A percentile compares a stretch with the other conserved stretches of the same genome.
phyloP scores from a whole-genome alignment of 2,888 invertebrate species.

The Ochropleura plecta region DNA sequence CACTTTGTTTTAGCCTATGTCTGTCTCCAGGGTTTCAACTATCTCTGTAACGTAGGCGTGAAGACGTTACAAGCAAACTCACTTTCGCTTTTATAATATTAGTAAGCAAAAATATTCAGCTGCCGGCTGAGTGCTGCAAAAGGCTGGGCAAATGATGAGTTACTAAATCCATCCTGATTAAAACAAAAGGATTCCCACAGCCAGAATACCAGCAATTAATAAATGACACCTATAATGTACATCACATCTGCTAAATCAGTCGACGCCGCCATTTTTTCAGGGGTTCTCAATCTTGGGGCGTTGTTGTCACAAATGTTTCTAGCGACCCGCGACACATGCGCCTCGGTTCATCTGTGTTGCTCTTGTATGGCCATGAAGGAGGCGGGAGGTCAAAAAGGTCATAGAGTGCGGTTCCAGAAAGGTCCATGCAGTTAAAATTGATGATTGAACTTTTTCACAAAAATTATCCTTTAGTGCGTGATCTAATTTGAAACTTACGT shows the following conservation, averaged over 20 bases:
- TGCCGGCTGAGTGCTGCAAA: too few species aligned
- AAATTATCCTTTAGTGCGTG: too few species aligned
- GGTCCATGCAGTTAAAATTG: neutral
- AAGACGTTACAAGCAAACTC: too few species aligned
- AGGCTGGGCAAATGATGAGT: neutral
- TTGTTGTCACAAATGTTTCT: slow-evolving; percentile 55
- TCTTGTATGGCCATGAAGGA: slow-evolving; percentile 35
- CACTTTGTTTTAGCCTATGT: too few species aligned
- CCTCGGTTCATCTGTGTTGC: slow-evolving; percentile 42
- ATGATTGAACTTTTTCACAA: neutral
- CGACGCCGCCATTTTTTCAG: slow-evolving; percentile 56
- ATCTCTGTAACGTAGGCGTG: too few species aligned
- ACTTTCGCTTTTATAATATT: too few species aligned
- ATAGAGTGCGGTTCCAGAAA: neutral
- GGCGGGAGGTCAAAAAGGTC: slow-evolving; percentile 8
- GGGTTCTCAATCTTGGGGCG: slow-evolving; percentile 47
- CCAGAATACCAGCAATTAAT: slow-evolving; percentile 41
- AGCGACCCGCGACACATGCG: slow-evolving; percentile 55
- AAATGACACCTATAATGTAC: slow-evolving; percentile 30
- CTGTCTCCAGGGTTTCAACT: too few species aligned
- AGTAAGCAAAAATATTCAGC: too few species aligned
- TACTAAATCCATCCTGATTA: neutral
- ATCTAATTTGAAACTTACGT: too few species aligned
- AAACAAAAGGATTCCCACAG: slow-evolving; percentile 45
- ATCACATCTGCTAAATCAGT: slow-evolving; percentile 58